Evolutionary conservation across 2,797 vertebrate genomes (phyloP).

Genomic region (Vultur gryphus): DNA sequence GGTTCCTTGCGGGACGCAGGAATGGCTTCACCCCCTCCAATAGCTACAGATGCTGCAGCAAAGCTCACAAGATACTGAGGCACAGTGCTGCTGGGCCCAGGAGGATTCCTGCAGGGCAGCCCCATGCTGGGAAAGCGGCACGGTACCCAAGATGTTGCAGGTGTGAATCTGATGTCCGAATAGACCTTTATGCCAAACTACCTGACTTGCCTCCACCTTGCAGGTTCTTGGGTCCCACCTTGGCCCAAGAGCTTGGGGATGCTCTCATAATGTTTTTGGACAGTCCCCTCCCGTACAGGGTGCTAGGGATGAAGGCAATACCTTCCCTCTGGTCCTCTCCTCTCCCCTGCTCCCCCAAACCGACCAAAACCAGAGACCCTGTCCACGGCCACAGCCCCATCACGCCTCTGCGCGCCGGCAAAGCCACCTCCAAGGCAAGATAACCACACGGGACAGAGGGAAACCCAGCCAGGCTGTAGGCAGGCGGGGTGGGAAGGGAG

Average conservation of each 20-base stretch:
- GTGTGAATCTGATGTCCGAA: background rate
- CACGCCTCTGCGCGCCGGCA: fast-evolving
- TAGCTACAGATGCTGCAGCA: background rate
- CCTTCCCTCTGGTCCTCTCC: background rate
- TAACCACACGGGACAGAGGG: fast-evolving
- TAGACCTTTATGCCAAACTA: background rate
- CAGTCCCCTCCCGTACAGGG: background rate
- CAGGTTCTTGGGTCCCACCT: background rate
- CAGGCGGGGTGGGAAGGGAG: background rate
- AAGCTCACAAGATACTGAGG: background rate
- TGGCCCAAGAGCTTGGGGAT: background rate
- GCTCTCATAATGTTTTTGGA: fast-evolving
- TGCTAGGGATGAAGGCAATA: background rate
- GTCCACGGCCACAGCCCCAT: fast-evolving
- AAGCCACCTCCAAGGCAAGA: background rate
- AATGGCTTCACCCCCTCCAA: background rate
- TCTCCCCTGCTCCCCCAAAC: background rate
- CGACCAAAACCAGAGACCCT: background rate
- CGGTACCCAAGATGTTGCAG: fast-evolving
- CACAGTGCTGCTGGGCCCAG: background rate
- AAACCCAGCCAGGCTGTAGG: background rate
- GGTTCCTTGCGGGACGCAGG: background rate
- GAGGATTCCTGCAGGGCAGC: background rate
- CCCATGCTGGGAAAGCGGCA: background rate
- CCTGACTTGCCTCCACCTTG: background rate